These are phyloP conservation scores for Nephila pilipes DNA, from an alignment of 1,140 invertebrate species.

Conservation along the genomic window DNA sequence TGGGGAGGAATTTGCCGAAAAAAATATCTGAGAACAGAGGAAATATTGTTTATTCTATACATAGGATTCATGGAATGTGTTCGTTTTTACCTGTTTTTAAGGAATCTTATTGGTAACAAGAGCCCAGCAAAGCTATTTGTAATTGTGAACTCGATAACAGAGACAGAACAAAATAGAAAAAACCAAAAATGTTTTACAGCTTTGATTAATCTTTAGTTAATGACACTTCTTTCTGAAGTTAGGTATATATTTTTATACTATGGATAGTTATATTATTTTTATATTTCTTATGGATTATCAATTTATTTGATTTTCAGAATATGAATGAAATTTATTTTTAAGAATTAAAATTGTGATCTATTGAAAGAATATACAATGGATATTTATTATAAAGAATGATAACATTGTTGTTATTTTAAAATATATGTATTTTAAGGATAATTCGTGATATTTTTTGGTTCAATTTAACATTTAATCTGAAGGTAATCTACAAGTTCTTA, in stretches of 20 bases:
- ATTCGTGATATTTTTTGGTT: no score
- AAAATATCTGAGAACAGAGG: background rate
- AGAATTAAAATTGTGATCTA: no score
- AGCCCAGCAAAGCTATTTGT: background rate
- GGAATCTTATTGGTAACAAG: background rate
- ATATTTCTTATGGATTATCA: background rate
- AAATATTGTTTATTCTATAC: slow-evolving; percentile 45
- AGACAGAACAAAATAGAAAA: background rate
- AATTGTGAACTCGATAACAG: background rate
- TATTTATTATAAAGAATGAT: no score
- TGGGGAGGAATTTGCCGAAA: background rate
- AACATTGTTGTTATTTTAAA: no score
- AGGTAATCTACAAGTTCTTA: no score
- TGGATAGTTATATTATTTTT: background rate
- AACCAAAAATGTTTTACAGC: background rate
- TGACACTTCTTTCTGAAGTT: background rate
- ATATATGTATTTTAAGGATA: no score
- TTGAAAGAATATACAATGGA: no score
- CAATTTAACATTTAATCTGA: no score
- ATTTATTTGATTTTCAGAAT: background rate
- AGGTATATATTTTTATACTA: background rate
- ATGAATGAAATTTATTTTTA: background rate
- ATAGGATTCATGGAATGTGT: slow-evolving; percentile 4
- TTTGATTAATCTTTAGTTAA: slow-evolving; percentile 33
- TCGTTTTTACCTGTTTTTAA: background rate